Evolutionary conservation across 2,797 vertebrate genomes (phyloP).

Genomic region (Premnoplex brunnescens): DNA sequence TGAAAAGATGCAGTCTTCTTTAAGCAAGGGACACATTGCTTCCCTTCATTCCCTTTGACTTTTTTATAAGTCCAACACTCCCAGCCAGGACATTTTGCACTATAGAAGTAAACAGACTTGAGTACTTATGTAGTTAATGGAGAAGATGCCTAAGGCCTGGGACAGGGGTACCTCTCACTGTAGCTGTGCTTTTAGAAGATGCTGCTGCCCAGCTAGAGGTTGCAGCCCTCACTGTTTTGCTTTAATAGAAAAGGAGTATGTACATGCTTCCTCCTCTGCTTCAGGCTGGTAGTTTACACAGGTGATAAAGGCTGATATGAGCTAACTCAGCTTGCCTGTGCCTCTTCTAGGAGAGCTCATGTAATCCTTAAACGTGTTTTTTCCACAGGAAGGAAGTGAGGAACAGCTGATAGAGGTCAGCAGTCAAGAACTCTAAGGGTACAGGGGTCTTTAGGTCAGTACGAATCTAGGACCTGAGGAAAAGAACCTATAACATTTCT

Average conservation of each 20-base stretch:
- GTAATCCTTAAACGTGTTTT: neutral
- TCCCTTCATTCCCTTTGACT: neutral
- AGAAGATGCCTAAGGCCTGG: neutral
- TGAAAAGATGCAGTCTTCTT: neutral
- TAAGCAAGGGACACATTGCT: neutral
- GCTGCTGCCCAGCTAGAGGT: neutral
- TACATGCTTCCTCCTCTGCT: neutral
- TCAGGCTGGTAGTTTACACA: neutral
- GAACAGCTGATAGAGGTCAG: neutral
- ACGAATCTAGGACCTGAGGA: neutral
- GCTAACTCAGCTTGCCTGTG: neutral
- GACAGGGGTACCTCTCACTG: neutral
- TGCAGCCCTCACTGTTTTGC: neutral
- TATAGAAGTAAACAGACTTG: neutral
- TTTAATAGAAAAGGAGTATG: neutral
- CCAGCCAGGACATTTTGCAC: neutral
- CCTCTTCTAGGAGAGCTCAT: neutral
- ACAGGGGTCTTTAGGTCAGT: neutral
- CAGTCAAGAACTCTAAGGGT: neutral
- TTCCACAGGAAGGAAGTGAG: neutral
- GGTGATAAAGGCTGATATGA: neutral
- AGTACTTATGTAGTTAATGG: neutral
- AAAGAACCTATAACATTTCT: neutral
- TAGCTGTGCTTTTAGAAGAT: neutral
- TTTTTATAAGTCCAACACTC: neutral